A percentile compares a stretch with the other conserved stretches of the same genome.
phyloP scores from a whole-genome alignment of 92 coral and sea anemone species.

The Epizoanthus rinbou region DNA sequence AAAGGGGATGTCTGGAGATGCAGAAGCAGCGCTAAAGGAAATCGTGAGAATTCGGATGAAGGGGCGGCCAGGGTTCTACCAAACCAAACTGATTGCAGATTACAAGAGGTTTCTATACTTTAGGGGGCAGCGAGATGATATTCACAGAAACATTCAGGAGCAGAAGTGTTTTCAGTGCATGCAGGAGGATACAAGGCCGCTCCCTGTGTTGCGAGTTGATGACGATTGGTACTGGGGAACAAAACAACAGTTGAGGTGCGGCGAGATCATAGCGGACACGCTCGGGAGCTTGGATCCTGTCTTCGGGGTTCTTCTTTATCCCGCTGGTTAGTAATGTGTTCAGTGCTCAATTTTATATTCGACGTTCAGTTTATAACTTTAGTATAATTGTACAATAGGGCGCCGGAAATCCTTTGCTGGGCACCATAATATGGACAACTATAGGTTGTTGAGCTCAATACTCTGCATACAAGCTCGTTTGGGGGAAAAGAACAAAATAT shows the following conservation, averaged over 20 bases:
- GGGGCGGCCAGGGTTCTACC: conserved; percentile 84
- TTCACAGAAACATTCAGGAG: conserved; percentile 59
- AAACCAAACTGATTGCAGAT: conserved; percentile 75
- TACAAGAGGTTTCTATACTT: conserved; percentile 71
- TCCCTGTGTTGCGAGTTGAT: conserved; percentile 53
- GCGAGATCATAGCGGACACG: conserved; percentile 86
- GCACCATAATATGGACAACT: too few relatives aligned
- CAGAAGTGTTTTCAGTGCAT: conserved; percentile 88
- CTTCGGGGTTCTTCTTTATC: conserved; percentile 75
- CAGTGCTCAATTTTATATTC: not conserved
- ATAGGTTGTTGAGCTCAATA: too few relatives aligned
- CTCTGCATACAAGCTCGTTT: too few relatives aligned
- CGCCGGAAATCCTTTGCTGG: too few relatives aligned
- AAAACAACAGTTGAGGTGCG: conserved; percentile 82
- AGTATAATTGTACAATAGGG: too few relatives aligned
- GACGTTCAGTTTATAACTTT: too few relatives aligned
- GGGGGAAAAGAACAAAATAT: too few relatives aligned
- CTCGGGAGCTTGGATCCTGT: conserved; percentile 83
- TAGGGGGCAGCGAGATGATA: conserved; percentile 76
- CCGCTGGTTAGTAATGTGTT: conserved; percentile 62
- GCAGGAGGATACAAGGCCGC: conserved; percentile 60
- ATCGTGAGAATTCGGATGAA: conserved; percentile 76
- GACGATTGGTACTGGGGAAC: conserved; percentile 92
- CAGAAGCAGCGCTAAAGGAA: conserved; percentile 63
- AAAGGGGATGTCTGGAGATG: conserved; percentile 76